Conservation (phyloP, 2,888 invertebrate genomes). For the Acleris literana region DNA sequence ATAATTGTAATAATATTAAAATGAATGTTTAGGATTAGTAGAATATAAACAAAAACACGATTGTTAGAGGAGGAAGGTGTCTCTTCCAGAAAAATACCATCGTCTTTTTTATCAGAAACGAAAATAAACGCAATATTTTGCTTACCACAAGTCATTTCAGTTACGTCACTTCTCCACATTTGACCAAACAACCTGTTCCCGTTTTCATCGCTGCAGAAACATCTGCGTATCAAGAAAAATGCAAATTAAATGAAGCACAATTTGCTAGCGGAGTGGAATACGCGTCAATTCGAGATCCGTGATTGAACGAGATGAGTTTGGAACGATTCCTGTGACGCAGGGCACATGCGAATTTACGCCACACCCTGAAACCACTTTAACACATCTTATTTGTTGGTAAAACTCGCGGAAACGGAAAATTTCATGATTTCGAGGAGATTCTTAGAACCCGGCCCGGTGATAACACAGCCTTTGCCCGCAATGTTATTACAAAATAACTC, state of each 20-base stretch:
- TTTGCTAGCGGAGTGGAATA: conserved; percentile 32
- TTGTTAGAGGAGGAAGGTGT: no score
- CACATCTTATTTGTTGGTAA: conserved; percentile 20
- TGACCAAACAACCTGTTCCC: conserved; percentile 87
- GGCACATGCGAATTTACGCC: conserved; percentile 18
- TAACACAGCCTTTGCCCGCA: no score
- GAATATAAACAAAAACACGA: no score
- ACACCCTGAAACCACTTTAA: conserved; percentile 15
- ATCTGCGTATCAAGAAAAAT: conserved; percentile 68
- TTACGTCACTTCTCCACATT: conserved; percentile 82
- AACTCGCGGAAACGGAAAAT: conserved; percentile 10
- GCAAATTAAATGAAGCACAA: conserved; percentile 36
- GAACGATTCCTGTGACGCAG: conserved; percentile 23
- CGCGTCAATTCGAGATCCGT: conserved; percentile 16
- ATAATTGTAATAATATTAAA: no score
- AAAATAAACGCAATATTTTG: conserved; percentile 9
- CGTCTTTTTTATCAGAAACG: no score
- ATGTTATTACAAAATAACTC: no score
- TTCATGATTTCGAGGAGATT: background rate
- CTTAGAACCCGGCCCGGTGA: no score
- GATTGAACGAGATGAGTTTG: conserved; percentile 30
- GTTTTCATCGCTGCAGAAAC: conserved; percentile 85
- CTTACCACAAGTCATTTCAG: conserved; percentile 87
- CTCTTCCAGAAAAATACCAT: no score
- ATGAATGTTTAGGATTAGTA: no score